Evolutionary conservation across 2,113 vertebrate genomes (phyloP), one percentile per base, ranked within the genome.

Genomic region (Carassius gibelio): DNA sequence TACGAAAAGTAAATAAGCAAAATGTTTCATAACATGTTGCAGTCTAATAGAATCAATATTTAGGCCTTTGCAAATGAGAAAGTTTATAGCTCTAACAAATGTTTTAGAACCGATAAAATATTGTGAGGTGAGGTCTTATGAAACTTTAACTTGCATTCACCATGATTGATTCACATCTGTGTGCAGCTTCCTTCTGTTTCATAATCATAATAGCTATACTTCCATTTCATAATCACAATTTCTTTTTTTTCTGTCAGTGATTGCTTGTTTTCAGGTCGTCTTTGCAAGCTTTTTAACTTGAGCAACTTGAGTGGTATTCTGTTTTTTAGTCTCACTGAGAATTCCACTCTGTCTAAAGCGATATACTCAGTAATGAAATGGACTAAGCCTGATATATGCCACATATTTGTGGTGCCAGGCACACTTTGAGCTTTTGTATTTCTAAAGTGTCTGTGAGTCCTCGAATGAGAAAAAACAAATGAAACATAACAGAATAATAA

Each of bases 401-500:
- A 76, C 83, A 64, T 66, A 68, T 36, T 34, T 30, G 42, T 69
- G n/a, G 76, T 80, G 64, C 34, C 30, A 7, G 66, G 66, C 76
- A 80, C 76, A 78, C 57, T 85, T 78, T 81, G 62, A 79, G 89
- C 88, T 85, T 86, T 87, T 83, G 82, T 88, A 48, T 72, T 82
- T 57, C 87, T 64, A 79, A 82, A 74, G 59, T 80, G 84, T 86
- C 86, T 87, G 86, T 90, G 85, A 90, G 90, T 89, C 86, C 88
- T 91, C 88, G 85, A 84, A 86, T 59, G 68, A 76, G 23, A 84
- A 83, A 88, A 83, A 55, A 84, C 62, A 64, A 90, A 84, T 89
- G 85, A 89, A 89, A 90, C 75, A 86, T 81, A 84, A 82, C 87
- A 84, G 62, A 87, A 89, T 88, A 87, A 88, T 89, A 88, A 84